Conservation (phyloP, 2,113 vertebrate species). For the Hymenochirus boettgeri region DNA sequence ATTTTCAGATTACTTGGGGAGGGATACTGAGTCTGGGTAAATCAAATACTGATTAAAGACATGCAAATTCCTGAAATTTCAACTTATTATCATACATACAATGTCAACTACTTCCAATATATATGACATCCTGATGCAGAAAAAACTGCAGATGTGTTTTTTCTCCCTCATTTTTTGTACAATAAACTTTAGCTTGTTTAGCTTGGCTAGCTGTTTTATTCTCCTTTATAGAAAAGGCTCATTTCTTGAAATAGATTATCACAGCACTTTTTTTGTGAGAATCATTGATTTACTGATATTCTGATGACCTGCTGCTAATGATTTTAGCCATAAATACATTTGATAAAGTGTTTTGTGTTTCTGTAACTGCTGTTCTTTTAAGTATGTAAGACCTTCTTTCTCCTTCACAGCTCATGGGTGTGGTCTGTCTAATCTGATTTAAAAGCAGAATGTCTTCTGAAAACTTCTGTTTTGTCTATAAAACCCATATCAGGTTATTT, state of each 20-base stretch:
- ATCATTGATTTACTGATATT: slow-evolving; percentile 20
- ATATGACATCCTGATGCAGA: neutral
- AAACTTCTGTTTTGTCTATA: neutral
- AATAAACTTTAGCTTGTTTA: slow-evolving; percentile 10
- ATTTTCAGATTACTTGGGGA: no score
- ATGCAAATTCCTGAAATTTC: no score
- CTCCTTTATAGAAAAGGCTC: slow-evolving; percentile 10
- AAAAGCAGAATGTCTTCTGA: slow-evolving; percentile 15
- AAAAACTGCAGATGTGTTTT: slow-evolving; percentile 3
- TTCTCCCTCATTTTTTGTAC: slow-evolving; percentile 10
- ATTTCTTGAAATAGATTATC: slow-evolving; percentile 15
- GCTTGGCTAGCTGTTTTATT: slow-evolving; percentile 24
- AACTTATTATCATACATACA: no score
- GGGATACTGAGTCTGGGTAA: no score
- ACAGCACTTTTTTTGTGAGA: slow-evolving; percentile 26
- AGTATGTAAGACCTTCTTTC: slow-evolving; percentile 16
- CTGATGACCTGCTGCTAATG: slow-evolving; percentile 12
- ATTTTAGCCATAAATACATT: slow-evolving; percentile 16
- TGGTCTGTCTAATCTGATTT: slow-evolving; percentile 31
- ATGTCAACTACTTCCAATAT: no score
- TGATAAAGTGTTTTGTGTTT: slow-evolving; percentile 23
- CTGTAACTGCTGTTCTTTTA: neutral
- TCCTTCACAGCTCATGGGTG: slow-evolving; percentile 38
- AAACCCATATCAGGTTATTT: neutral
- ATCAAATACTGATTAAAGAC: no score